phyloP scores from a whole-genome alignment of 2,113 vertebrate species.

The Anarrhichthys ocellatus region DNA sequence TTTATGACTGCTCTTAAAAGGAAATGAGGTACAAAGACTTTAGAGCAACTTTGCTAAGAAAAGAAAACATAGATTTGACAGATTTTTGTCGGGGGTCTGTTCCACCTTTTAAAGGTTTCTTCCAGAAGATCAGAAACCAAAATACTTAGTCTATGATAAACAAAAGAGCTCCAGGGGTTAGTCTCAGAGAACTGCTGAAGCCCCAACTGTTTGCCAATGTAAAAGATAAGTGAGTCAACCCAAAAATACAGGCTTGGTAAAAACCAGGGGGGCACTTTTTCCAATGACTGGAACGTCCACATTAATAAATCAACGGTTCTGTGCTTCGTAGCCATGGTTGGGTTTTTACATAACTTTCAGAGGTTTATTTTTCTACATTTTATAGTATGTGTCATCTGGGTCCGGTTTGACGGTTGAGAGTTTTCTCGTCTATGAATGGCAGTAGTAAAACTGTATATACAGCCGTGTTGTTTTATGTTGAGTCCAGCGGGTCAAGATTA shows the following conservation, averaged over 20 bases:
- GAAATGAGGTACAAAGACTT: conserved; percentile 43
- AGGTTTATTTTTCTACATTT: conserved; percentile 65
- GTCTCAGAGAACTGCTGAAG: conserved; percentile 34
- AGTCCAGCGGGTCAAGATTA: conserved; percentile 27
- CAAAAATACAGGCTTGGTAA: conserved; percentile 64
- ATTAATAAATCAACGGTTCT: conserved; percentile 62
- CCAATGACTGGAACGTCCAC: conserved; percentile 58
- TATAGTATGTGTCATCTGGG: conserved; percentile 55
- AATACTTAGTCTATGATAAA: conserved; percentile 21
- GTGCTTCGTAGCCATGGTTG: conserved; percentile 31
- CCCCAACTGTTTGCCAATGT: conserved; percentile 42
- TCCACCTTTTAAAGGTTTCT: conserved; percentile 30
- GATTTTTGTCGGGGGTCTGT: not conserved
- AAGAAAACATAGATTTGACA: conserved; percentile 25
- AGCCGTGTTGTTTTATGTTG: conserved; percentile 30
- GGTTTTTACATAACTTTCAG: conserved; percentile 55
- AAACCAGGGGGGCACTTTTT: conserved; percentile 53
- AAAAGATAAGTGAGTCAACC: conserved; percentile 67
- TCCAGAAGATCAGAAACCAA: conserved; percentile 23
- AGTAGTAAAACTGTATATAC: conserved; percentile 55
- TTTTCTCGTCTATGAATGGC: conserved; percentile 48
- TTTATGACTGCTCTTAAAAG: conserved; percentile 25
- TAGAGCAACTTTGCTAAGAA: conserved; percentile 19
- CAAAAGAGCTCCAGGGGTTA: conserved; percentile 27
- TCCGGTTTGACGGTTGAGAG: conserved; percentile 32